Evolutionary conservation across 2,888 invertebrate genomes (phyloP), one percentile per base, ranked within the genome.

Genomic region (Thecocarcelia acutangulata): DNA sequence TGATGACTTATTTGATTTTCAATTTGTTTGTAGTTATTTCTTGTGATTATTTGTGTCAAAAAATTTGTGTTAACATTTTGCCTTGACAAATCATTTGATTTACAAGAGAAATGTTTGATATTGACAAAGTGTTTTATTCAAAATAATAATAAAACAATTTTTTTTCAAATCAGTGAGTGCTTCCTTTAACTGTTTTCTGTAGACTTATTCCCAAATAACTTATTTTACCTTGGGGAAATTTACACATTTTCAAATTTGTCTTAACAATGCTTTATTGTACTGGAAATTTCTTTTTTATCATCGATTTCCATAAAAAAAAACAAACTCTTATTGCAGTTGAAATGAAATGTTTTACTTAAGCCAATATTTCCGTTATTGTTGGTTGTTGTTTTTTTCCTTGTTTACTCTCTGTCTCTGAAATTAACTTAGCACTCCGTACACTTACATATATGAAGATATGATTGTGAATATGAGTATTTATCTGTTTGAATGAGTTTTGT

Each of bases 71-170:
- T 46, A 21, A 17, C 28, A 46, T 13, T 21, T 9, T 42, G 13
- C 9, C 12, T 54, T 61, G 69, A 69, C 44, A 76, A 63, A 61
- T 68, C 69, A 46, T 63, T 69, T 24, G n/a, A 15, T 17, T 63
- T 15, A 52, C 54, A 56, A 44, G 56, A 52, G 46, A 63, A 44
- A 24, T 76, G 76, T 76, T 63, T 69, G 69, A 69, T 63, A 56
- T 56, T 77, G 61, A 69, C 69, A 77, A 69, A 77, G 56, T 54
- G 48, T 42, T 44, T 46, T 28, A 17, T 59, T 37, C 5, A 19
- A 8, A 58, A 40, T 40, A 40, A 13, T 19, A 19, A 11, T 4
- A 12, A 33, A 17, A 52, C 3, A 33, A 6, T 3, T 6, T 28
- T 28, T 28, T 28, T 28, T 28, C 28, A n/a, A n/a, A n/a, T n/a